Conservation (phyloP, 2,888 invertebrate species). For the Bedellia somnulentella region DNA sequence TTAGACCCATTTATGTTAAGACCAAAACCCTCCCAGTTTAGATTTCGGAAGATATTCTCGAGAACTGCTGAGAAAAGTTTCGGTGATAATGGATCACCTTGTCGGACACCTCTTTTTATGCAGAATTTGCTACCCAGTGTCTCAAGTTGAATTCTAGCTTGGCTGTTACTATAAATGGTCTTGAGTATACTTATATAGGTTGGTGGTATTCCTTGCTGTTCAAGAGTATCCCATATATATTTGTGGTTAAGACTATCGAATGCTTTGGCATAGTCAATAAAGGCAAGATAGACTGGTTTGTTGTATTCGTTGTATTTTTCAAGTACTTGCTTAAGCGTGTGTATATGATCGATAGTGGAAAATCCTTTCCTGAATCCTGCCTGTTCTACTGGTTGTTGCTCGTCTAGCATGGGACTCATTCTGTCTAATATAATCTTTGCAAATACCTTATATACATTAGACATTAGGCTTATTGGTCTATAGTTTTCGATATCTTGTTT, state of each 20-base stretch:
- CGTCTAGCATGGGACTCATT: too few relatives aligned
- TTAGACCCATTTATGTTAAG: constrained; percentile 7
- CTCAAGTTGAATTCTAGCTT: background rate
- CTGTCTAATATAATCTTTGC: constrained; percentile 10
- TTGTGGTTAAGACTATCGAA: constrained; percentile 4
- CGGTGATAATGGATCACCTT: constrained; percentile 10
- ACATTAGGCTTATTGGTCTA: too few relatives aligned
- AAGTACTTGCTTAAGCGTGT: constrained; percentile 9
- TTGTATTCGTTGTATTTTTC: constrained; percentile 6
- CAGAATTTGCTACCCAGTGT: constrained; percentile 1
- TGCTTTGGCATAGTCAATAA: too few relatives aligned
- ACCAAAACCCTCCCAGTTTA: constrained; percentile 8
- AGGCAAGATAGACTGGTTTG: too few relatives aligned
- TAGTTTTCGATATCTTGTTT: too few relatives aligned
- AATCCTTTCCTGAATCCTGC: constrained; percentile 11
- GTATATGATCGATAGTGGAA: constrained; percentile 13
- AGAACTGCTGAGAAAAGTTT: constrained; percentile 10
- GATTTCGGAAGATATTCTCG: constrained; percentile 7
- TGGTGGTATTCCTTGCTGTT: constrained; percentile 3
- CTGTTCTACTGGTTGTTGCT: constrained; percentile 12
- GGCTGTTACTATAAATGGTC: background rate
- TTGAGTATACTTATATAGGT: background rate
- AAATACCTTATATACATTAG: constrained; percentile 13
- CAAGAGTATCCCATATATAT: constrained; percentile 3
- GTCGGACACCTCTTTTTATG: constrained; percentile 3